phyloP scores from a whole-genome alignment of 2,888 invertebrate genomes.

The Lepidocyrtoides sp. region DNA sequence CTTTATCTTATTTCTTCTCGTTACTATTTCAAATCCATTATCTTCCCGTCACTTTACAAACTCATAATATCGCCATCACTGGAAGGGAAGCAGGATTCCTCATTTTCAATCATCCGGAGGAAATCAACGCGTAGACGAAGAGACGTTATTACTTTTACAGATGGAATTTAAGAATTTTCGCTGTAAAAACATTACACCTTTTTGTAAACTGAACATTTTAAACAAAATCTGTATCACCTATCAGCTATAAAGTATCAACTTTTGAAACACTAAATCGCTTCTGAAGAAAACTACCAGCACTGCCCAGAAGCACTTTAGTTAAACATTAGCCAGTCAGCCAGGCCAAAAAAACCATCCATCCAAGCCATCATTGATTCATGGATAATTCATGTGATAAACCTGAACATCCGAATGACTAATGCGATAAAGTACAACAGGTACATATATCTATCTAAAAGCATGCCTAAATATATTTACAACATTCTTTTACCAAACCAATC shows the following conservation, averaged over 20 bases:
- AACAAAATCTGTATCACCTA: too few relatives aligned
- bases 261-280: too few relatives aligned
- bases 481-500: conserved; percentile 5
- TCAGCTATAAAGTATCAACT: too few relatives aligned
- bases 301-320: conserved; percentile 44
- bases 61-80: conserved; percentile 35
- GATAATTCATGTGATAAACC: conserved; percentile 46
- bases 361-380: conserved; percentile 31
- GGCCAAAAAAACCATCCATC: too few relatives aligned
- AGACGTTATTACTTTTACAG: not conserved
- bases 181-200: not conserved
- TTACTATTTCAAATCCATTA: conserved; percentile 55
- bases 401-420: too few relatives aligned
- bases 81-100: conserved; percentile 67
- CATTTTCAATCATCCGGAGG: conserved; percentile 63
- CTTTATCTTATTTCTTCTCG: too few relatives aligned
- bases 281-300: not conserved
- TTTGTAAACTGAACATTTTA: too few relatives aligned
- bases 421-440: not conserved
- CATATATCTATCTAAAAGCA: not conserved
- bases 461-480: not conserved
- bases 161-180: conserved; percentile 51
- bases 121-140: conserved; percentile 21
- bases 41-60: conserved; percentile 43
- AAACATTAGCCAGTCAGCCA: conserved; percentile 27